These are phyloP conservation scores for Lutjanus argentimaculatus DNA, from an alignment of 2,797 vertebrate genomes.

Conservation along the genomic window DNA sequence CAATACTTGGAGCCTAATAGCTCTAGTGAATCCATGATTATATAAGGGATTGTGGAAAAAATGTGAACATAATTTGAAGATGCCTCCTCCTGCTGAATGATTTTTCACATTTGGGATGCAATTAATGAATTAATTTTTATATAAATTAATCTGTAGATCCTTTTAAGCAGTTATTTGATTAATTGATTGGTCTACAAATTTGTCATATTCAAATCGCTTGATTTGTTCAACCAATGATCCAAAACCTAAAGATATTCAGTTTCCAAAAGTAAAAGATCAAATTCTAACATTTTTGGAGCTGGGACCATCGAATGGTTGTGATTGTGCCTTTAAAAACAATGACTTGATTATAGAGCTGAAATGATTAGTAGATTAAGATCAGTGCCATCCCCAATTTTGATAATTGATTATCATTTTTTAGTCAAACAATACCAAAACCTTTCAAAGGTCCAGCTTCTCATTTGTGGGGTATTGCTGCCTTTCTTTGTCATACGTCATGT, in stretches of 20 bases:
- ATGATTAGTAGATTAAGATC: neutral
- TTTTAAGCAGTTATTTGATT: neutral
- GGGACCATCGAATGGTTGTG: neutral
- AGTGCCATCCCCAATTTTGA: too few species aligned
- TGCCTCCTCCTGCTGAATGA: neutral
- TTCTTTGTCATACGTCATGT: neutral
- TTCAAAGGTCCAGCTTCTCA: neutral
- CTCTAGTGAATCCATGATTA: neutral
- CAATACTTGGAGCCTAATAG: neutral
- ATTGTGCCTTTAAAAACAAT: neutral
- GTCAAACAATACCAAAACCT: neutral
- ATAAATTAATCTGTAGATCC: neutral
- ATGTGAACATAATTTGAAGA: neutral
- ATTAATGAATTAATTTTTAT: neutral
- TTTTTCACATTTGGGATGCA: neutral
- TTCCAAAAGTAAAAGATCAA: neutral
- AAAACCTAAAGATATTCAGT: conserved; percentile 1
- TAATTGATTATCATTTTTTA: neutral
- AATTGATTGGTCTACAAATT: neutral
- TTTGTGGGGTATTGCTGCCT: neutral
- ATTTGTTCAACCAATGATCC: neutral
- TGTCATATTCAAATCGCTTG: too few species aligned
- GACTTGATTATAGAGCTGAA: neutral
- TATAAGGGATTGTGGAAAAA: neutral
- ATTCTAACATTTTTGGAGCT: neutral